Base-by-base conservation (phyloP, 2,797 vertebrate species). In the Scyliorhinus canicula region DNA sequence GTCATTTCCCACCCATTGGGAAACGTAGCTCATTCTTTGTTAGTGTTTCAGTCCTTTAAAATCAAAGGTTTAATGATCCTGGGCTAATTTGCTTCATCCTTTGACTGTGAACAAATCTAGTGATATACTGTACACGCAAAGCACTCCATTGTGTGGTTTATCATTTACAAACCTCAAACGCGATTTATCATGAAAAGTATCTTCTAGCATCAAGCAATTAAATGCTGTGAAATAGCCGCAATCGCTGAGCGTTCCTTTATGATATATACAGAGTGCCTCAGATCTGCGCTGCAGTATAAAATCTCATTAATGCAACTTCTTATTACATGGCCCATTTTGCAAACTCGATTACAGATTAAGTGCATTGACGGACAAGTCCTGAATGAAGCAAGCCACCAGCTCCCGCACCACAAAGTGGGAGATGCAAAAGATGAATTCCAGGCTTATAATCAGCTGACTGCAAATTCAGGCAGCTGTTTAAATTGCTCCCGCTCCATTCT, bases 51-150 rank as follows among this genome's bases (percentile, higher is more conserved):
- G 24, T 26, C 44, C 40, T 26, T 88, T 57, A 55, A 86, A 52
- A 86, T 86, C 84, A 86, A 86, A 86, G 31, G 85, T 57, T 57
- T 55, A 57, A 88, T 35, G 50, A 88, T 88, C 85, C 52, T 16
- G 11, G 14, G 14, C 50, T 57, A 88, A 88, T 57, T 82, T 82
- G 19, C 79, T 82, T 82, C 44, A 55, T 3, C 55, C 28, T 88
- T 88, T 88, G 52, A 55, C 85, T 35, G 28, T 35, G 50, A 35
- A 35, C 50, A 57, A 57, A 57, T 31, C 85, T 35, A 14, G 85
- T 88, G 85, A 52, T 57, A 31, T 57, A 57, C 85, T n/a, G 28
- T 57, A 88, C 28, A n/a, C 79, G 21, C 21, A 1, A n/a, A n/a
- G 71, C 79, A 6, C 28, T 35, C 24, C 28, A 88, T 47, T 57